A percentile compares a stretch with the other conserved stretches of the same genome.
These are phyloP conservation scores for Sebastes fasciatus DNA, from an alignment of 2,113 vertebrate species.

Conservation along the genomic window DNA sequence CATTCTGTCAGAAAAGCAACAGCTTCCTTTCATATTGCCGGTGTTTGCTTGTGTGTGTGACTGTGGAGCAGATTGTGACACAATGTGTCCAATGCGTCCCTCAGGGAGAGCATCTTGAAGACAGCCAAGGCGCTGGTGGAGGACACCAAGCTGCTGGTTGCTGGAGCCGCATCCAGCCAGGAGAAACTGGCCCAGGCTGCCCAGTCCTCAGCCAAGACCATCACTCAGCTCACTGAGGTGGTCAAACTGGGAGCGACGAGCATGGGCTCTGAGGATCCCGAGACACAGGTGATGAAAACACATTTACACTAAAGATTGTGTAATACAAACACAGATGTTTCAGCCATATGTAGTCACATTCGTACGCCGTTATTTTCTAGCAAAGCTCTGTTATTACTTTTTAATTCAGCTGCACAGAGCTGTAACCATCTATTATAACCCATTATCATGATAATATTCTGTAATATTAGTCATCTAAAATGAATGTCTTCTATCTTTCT, in stretches of 20 bases:
- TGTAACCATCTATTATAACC: background rate
- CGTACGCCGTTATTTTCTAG: conserved; percentile 2
- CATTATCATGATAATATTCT: conserved; percentile 12
- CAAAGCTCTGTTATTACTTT: conserved; percentile 12
- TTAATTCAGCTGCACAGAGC: conserved; percentile 5
- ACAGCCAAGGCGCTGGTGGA: conserved; percentile 98
- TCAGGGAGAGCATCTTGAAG: conserved; percentile 98
- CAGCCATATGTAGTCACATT: conserved; percentile 4
- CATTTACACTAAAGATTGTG: background rate
- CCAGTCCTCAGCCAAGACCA: conserved; percentile 96
- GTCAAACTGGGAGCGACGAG: conserved; percentile 97
- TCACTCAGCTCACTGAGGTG: conserved; percentile 97
- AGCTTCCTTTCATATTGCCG: conserved; percentile 41
- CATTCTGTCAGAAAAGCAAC: conserved; percentile 30
- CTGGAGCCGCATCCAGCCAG: conserved; percentile 95
- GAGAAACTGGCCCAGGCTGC: conserved; percentile 97
- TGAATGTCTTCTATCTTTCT: conserved; percentile 25
- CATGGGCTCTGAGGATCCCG: conserved; percentile 94
- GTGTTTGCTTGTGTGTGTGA: conserved; percentile 25
- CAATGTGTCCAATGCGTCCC: conserved; percentile 37
- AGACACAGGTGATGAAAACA: conserved; percentile 90
- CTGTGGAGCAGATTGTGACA: conserved; percentile 59
- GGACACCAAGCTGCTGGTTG: conserved; percentile 96
- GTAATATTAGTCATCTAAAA: conserved; percentile 14
- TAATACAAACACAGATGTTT: conserved; percentile 6